phyloP scores from a whole-genome alignment of 2,888 invertebrate genomes.

The Leptinotarsa peninsularis region DNA sequence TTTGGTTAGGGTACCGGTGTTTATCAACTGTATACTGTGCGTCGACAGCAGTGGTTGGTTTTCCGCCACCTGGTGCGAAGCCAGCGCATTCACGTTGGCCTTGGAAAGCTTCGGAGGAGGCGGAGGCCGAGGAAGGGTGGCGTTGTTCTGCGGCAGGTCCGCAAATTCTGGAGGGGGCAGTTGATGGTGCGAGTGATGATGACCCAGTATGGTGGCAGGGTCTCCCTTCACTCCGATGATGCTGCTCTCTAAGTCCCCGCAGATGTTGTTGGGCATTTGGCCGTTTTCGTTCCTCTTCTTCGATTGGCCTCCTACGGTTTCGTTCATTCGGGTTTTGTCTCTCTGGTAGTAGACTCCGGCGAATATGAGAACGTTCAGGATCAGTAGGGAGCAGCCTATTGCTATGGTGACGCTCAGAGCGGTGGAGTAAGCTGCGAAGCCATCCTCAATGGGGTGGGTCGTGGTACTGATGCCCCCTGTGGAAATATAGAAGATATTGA shows the following conservation, averaged over 20 bases:
- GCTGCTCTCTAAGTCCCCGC: constrained; percentile 82
- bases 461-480: constrained; percentile 66
- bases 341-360: constrained; percentile 95
- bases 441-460: constrained; percentile 78
- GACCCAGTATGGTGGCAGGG: constrained; percentile 79
- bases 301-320: constrained; percentile 69
- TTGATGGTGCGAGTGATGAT: constrained; percentile 83
- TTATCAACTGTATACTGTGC: constrained; percentile 83
- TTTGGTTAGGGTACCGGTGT: constrained; percentile 82
- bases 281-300: constrained; percentile 86
- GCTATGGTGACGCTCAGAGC: constrained; percentile 94
- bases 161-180: constrained; percentile 87
- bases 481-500: background rate
- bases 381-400: constrained; percentile 91
- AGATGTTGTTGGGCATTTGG: constrained; percentile 89
- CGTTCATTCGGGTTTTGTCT: constrained; percentile 81
- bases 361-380: constrained; percentile 92
- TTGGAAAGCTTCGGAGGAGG: constrained; percentile 81
- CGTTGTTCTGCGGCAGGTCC: constrained; percentile 80
- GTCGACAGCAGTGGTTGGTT: constrained; percentile 78
- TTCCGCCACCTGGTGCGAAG: constrained; percentile 72
- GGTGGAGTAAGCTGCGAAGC: constrained; percentile 90
- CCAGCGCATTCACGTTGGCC: constrained; percentile 69
- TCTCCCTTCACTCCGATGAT: constrained; percentile 69
- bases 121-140: constrained; percentile 78